These are phyloP conservation scores for Steatocranus sp. DNA, from an alignment of 2,797 vertebrate genomes.

Conservation along the genomic window DNA sequence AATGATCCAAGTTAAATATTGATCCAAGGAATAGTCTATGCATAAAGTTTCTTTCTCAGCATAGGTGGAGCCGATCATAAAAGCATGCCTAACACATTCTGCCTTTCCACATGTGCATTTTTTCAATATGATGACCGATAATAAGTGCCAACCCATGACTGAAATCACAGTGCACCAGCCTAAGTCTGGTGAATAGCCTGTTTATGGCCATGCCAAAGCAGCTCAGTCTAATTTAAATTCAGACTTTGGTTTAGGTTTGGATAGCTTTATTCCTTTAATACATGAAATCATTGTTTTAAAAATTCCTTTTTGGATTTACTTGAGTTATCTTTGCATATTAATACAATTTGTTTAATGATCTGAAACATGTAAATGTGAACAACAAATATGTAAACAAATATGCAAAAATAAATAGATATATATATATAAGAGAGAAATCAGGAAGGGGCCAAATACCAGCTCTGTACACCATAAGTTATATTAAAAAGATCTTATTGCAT, in stretches of 20 bases:
- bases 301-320: background rate
- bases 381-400: background rate
- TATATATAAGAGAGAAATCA: background rate
- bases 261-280: background rate
- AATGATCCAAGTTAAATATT: background rate
- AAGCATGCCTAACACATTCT: rapidly evolving
- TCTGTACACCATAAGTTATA: background rate
- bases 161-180: background rate
- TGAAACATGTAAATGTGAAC: background rate
- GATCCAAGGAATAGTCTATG: background rate
- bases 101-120: background rate
- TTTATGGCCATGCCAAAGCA: background rate
- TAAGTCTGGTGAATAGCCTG: background rate
- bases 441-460: background rate
- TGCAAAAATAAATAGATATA: background rate
- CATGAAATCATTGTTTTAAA: rapidly evolving
- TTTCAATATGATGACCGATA: background rate
- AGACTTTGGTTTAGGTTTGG: background rate
- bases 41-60: background rate
- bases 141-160: background rate
- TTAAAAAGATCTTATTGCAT: background rate
- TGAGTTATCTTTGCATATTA: background rate
- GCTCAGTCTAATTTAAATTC: background rate
- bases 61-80: rapidly evolving
- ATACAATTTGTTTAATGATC: rapidly evolving